Conservation (phyloP, 1,140 invertebrate species). For the Danaus plexippus region DNA sequence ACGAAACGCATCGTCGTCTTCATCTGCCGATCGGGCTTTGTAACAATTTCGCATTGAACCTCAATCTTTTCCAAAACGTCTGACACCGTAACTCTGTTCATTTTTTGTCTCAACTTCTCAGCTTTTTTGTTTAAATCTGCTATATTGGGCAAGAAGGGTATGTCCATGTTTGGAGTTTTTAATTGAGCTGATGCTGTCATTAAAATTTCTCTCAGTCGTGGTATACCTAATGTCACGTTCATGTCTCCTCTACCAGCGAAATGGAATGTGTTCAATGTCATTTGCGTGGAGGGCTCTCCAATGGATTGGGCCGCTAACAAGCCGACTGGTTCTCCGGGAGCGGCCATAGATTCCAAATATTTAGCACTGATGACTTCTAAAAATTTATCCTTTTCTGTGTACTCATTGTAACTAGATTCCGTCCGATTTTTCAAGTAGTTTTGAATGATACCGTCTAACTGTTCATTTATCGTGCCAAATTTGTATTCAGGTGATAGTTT, state of each 20-base stretch:
- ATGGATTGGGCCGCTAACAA: slow-evolving; percentile 95
- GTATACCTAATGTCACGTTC: slow-evolving; percentile 99
- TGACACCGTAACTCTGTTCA: slow-evolving; percentile 83
- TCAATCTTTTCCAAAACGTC: slow-evolving; percentile 85
- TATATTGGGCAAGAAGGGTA: slow-evolving; percentile 80
- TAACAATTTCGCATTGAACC: slow-evolving; percentile 75
- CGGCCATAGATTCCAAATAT: slow-evolving; percentile 81
- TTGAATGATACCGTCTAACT: slow-evolving; percentile 78
- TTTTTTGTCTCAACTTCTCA: slow-evolving; percentile 77
- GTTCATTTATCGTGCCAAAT: slow-evolving; percentile 88
- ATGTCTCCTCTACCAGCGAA: slow-evolving; percentile 99
- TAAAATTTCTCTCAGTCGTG: slow-evolving; percentile 95
- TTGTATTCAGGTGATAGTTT: slow-evolving; percentile 80
- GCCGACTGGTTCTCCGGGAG: slow-evolving; percentile 97
- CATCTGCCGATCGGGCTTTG: slow-evolving; percentile 71
- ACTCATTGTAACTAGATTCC: slow-evolving; percentile 34
- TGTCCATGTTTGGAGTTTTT: slow-evolving; percentile 96
- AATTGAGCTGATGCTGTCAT: slow-evolving; percentile 95
- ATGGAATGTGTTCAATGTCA: slow-evolving; percentile 99
- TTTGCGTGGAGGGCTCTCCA: slow-evolving; percentile 99
- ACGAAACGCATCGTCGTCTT: slow-evolving; percentile 77
- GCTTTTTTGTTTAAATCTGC: slow-evolving; percentile 74
- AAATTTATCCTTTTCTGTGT: slow-evolving; percentile 72
- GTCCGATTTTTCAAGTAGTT: slow-evolving; percentile 73
- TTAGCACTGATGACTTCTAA: slow-evolving; percentile 84